phyloP scores from a whole-genome alignment of 2,797 vertebrate genomes.

The Tragopan temminckii region DNA sequence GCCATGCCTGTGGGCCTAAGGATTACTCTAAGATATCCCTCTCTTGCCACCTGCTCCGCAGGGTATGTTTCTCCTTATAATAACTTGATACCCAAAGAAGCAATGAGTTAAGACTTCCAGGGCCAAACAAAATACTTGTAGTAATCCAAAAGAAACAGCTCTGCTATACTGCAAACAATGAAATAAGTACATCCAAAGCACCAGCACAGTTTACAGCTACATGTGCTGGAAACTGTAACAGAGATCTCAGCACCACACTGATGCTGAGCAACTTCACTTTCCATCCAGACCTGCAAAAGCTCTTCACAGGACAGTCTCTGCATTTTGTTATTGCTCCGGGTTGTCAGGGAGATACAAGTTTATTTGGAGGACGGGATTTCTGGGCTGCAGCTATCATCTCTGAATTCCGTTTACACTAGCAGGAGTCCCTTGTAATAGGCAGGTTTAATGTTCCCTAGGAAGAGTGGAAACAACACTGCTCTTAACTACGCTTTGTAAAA shows the following conservation, averaged over 20 bases:
- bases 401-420: slow-evolving; percentile 35
- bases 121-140: not conserved
- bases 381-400: slow-evolving; percentile 24
- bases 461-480: slow-evolving; percentile 16
- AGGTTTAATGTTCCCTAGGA: slow-evolving; percentile 30
- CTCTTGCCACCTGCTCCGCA: not conserved
- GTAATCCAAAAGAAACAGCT: not conserved
- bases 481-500: slow-evolving; percentile 48
- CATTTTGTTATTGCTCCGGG: not conserved
- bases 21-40: not conserved
- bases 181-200: not conserved
- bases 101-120: not conserved
- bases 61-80: not conserved
- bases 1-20: not conserved
- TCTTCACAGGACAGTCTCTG: not conserved
- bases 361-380: not conserved
- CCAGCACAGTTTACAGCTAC: fast-evolving
- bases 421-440: slow-evolving; percentile 38
- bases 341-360: not conserved
- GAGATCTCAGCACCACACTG: not conserved
- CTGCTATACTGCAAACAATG: not conserved
- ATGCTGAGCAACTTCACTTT: not conserved
- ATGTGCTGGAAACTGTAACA: not conserved
- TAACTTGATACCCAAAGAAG: not conserved
- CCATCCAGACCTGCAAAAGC: not conserved